Conservation (phyloP, 2,113 vertebrate genomes). For the Chloropsis hardwickii region DNA sequence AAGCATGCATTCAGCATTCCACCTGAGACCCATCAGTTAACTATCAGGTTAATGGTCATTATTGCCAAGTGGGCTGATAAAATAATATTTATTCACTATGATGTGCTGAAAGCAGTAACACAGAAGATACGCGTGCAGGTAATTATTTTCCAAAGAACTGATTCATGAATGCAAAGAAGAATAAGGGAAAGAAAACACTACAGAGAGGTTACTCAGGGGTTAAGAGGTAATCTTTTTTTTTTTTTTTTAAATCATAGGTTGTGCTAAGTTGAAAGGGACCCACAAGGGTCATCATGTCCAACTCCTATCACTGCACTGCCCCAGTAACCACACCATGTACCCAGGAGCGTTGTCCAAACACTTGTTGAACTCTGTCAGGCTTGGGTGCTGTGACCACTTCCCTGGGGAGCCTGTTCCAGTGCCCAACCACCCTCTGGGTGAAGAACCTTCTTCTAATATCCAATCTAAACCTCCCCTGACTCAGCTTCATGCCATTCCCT, state of each 20-base stretch:
- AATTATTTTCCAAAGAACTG: not conserved
- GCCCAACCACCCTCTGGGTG: not conserved
- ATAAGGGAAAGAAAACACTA: not conserved
- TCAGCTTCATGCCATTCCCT: not conserved
- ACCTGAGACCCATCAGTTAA: not conserved
- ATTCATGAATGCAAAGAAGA: not conserved
- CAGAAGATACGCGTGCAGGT: not conserved
- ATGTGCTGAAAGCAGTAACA: not conserved
- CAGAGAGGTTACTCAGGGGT: not conserved
- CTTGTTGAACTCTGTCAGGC: not conserved
- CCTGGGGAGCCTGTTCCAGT: not conserved
- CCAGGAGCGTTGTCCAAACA: not conserved
- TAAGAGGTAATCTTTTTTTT: not conserved
- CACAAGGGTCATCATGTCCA: not conserved
- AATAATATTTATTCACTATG: not conserved
- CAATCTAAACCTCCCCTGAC: not conserved
- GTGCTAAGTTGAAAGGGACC: not conserved
- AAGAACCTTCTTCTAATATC: not conserved
- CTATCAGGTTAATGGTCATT: not conserved
- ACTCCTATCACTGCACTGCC: not conserved
- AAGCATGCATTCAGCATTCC: not conserved
- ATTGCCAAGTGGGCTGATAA: not conserved
- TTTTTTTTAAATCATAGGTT: not conserved
- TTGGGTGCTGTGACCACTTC: not conserved
- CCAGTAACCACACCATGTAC: not conserved